Evolutionary conservation across 2,113 vertebrate species (phyloP).

Genomic region (Engystomops pustulosus): DNA sequence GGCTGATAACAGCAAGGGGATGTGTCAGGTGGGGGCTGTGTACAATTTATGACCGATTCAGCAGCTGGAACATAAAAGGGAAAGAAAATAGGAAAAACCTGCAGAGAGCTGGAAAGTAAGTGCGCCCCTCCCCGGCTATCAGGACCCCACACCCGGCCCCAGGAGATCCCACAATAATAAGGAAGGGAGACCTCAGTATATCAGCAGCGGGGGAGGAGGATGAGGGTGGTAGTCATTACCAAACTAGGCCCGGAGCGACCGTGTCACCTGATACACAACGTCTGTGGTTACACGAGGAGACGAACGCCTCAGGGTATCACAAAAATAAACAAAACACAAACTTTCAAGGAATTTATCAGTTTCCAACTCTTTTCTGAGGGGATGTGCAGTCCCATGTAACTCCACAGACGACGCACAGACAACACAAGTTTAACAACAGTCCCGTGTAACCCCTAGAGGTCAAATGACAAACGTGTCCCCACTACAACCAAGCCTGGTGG

Average conservation of each 20-base stretch:
- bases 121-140: neutral
- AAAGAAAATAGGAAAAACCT: slow-evolving; percentile 4
- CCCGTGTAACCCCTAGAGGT: too few relatives aligned
- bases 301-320: too few relatives aligned
- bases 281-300: too few relatives aligned
- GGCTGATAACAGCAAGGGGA: neutral
- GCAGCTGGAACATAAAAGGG: neutral
- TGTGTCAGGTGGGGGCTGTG: neutral
- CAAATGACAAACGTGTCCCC: too few relatives aligned
- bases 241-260: neutral
- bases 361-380: neutral
- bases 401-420: too few relatives aligned
- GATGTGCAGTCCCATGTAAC: too few relatives aligned
- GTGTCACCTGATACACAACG: neutral
- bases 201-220: neutral
- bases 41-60: neutral
- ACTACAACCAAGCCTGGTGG: too few relatives aligned
- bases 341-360: neutral
- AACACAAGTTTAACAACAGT: too few relatives aligned
- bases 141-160: neutral
- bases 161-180: too few relatives aligned
- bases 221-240: too few relatives aligned
- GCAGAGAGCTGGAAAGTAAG: neutral
- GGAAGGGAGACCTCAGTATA: neutral
- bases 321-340: too few relatives aligned